Conservation (phyloP, 1,140 invertebrate species). For the Drosophila simulans region DNA sequence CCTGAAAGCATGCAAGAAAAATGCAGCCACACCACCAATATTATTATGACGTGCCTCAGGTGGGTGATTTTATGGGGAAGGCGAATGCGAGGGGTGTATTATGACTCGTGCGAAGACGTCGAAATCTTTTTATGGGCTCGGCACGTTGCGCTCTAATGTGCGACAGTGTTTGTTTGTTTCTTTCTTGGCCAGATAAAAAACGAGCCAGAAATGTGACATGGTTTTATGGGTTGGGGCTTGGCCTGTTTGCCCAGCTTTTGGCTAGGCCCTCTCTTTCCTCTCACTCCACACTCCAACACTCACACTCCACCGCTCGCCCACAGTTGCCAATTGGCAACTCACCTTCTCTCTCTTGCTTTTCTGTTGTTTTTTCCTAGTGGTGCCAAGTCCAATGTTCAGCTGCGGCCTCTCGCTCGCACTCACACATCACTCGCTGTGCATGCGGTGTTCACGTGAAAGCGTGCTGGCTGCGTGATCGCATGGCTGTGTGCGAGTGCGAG, state of each 20-base stretch:
- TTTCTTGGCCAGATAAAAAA: conserved; percentile 58
- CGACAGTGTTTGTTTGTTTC: conserved; percentile 54
- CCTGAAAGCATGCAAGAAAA: conserved; percentile 59
- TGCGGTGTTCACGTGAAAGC: conserved; percentile 85
- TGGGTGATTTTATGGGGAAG: conserved; percentile 4
- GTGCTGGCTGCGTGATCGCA: conserved; percentile 82
- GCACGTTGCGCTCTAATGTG: conserved; percentile 56
- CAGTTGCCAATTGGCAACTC: conserved; percentile 47
- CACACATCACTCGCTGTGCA: conserved; percentile 74
- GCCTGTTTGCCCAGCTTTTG: conserved; percentile 43
- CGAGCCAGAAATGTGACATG: conserved; percentile 62
- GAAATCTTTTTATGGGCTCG: conserved; percentile 73
- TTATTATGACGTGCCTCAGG: conserved; percentile 45
- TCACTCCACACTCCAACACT: conserved; percentile 11
- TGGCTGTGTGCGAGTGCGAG: conserved; percentile 53
- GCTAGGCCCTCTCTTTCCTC: conserved; percentile 5
- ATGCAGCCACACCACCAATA: conserved; percentile 7
- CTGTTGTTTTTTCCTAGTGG: conserved; percentile 36
- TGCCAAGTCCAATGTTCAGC: conserved; percentile 74
- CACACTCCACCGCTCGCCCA: neutral
- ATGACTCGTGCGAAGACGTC: conserved; percentile 14
- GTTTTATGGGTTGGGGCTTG: conserved; percentile 70
- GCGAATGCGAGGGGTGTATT: conserved; percentile 13
- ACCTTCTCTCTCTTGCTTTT: conserved; percentile 24
- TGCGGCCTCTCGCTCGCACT: conserved; percentile 26